Evolutionary conservation across 2,797 vertebrate genomes (phyloP).

Genomic region (Hipposideros larvatus): DNA sequence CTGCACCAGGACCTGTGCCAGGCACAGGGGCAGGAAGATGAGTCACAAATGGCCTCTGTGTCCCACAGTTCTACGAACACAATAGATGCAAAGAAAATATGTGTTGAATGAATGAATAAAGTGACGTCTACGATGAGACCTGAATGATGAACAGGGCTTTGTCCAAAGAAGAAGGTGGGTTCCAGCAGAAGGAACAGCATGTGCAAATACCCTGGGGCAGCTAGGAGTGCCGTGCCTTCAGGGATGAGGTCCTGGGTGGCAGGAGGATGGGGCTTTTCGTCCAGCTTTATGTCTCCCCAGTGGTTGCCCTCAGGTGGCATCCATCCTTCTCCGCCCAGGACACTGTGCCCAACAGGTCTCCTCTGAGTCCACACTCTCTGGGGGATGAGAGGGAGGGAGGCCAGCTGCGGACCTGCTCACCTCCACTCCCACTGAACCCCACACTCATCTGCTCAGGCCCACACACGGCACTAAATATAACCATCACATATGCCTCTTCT

Average conservation of each 20-base stretch:
- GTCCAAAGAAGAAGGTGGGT: background rate
- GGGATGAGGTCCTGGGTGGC: background rate
- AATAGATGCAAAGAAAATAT: background rate
- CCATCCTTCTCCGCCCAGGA: background rate
- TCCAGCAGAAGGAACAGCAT: background rate
- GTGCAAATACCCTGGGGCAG: background rate
- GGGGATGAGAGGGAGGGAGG: fast-evolving
- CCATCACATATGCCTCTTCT: constrained; percentile 52
- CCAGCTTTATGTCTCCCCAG: background rate
- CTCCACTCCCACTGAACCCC: background rate
- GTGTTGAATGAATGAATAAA: background rate
- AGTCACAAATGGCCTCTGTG: background rate
- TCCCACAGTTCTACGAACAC: background rate
- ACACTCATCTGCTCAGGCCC: constrained; percentile 70
- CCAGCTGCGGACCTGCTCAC: background rate
- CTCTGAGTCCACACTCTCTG: background rate
- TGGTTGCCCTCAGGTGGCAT: background rate
- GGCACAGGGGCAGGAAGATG: background rate
- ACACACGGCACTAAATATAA: constrained; percentile 67
- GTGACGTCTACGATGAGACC: background rate
- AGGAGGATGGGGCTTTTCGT: background rate
- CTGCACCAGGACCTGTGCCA: background rate
- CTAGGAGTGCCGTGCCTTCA: fast-evolving
- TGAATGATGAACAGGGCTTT: background rate
- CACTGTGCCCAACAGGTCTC: background rate